Evolutionary conservation across 2,797 vertebrate genomes (phyloP).

Genomic region (Tympanoctomys barrerae): DNA sequence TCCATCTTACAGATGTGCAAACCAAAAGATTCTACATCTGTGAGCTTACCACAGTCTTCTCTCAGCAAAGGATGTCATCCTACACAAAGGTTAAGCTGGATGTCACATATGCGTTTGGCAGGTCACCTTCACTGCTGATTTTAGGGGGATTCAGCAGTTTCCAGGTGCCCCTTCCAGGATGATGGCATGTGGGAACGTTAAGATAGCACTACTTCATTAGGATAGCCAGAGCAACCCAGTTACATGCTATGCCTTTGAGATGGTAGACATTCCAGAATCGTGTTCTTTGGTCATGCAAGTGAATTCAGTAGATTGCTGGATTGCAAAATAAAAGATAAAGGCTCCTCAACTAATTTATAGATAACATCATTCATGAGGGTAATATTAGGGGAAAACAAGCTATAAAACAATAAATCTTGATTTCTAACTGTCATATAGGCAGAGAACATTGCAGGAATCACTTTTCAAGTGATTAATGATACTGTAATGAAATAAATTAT

Average conservation of each 20-base stretch:
- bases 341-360: background rate
- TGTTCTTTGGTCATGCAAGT: background rate
- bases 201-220: background rate
- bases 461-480: background rate
- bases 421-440: background rate
- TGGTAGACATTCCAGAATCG: background rate
- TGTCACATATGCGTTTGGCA: background rate
- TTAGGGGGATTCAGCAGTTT: background rate
- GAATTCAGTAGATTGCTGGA: background rate
- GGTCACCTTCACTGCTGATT: background rate
- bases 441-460: background rate
- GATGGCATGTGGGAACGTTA: accelerated
- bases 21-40: background rate
- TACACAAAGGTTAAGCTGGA: background rate
- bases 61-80: background rate
- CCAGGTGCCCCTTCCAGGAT: background rate
- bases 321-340: background rate
- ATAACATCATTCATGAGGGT: background rate
- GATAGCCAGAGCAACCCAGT: background rate
- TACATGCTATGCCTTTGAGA: background rate
- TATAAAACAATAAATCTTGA: background rate
- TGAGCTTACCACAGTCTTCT: background rate
- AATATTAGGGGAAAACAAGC: background rate
- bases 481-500: background rate
- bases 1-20: constrained; percentile 30